Evolutionary conservation across 2,113 vertebrate species (phyloP), one percentile per base, ranked within the genome.

Genomic region (Macquaria australasica): DNA sequence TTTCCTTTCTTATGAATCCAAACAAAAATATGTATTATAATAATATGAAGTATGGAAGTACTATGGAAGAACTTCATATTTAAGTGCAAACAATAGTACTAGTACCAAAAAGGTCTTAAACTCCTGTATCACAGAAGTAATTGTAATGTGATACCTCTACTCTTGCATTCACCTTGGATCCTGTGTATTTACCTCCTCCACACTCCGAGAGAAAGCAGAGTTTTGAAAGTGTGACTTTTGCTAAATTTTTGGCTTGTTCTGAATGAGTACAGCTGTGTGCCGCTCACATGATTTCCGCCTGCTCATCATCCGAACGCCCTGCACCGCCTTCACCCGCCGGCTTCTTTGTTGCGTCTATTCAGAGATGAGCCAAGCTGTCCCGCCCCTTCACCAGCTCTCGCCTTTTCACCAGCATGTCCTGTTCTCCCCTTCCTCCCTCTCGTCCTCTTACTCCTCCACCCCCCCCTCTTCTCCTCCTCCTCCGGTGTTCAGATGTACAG

Each of bases 201-300:
- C 55, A 31, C 28, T 82, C 7, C 4, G 5, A 8, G 21, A 51
- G 41, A 21, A 72, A 83, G 68, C 39, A 58, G 31, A 82, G 31
- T 79, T 85, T 79, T 50, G 7, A 10, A 80, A 85, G 67, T 89
- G 79, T 64, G n/a, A 64, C 48, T 64, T 73, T 23, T 39, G 11
- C 53, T 51, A 18, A 56, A 76, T 66, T 55, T 74, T 20, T 69
- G 55, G n/a, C 66, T 62, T 62, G 7, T 37, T 88, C 45, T 89
- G 83, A 89, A 92, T 88, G 60, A 10, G 39, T 92, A 90, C 93
- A 94, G 91, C 91, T 94, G 91, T 76, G 70, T 58, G 45, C 71
- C 31, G 12, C 80, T 77, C 9, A n/a, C 78, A 55, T 62, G 53
- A 80, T 74, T 83, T 85, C 81, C 69, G 82, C 78, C 74, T 45